These are phyloP conservation scores for Napeogenes inachia DNA, from an alignment of 2,888 invertebrate genomes.

Conservation along the genomic window DNA sequence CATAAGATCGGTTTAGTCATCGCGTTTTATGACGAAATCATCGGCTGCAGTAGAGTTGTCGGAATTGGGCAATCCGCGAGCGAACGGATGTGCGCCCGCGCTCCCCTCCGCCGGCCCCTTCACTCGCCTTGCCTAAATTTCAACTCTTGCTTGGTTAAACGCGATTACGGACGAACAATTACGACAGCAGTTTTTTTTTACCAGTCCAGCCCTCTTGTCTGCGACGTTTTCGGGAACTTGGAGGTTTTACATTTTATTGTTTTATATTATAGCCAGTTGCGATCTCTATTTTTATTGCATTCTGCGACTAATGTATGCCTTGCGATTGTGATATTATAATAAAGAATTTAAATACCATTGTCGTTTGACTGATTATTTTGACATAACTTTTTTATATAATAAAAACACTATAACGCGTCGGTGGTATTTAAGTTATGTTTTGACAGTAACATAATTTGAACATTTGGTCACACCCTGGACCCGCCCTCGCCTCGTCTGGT, in stretches of 20 bases:
- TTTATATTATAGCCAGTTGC: slow-evolving; percentile 29
- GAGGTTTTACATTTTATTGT: slow-evolving; percentile 29
- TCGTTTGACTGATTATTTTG: slow-evolving; percentile 1
- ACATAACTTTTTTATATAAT: too few species aligned
- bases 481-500: slow-evolving; percentile 44
- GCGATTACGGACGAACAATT: slow-evolving; percentile 50
- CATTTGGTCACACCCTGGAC: slow-evolving; percentile 35
- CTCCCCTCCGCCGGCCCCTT: slow-evolving; percentile 28
- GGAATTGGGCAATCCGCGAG: slow-evolving; percentile 70
- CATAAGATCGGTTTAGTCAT: slow-evolving; percentile 60
- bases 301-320: slow-evolving; percentile 32
- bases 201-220: slow-evolving; percentile 43
- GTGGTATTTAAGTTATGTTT: too few species aligned
- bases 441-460: too few species aligned
- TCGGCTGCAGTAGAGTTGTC: slow-evolving; percentile 49
- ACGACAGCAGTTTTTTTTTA: slow-evolving; percentile 46
- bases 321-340: slow-evolving; percentile 28
- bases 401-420: too few species aligned
- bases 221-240: slow-evolving; percentile 25
- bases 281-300: slow-evolving; percentile 27
- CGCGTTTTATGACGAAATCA: slow-evolving; percentile 61
- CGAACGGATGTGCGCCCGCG: slow-evolving; percentile 51
- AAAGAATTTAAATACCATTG: slow-evolving; percentile 10
- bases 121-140: slow-evolving; percentile 46
- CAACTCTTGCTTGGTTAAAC: slow-evolving; percentile 49